phyloP scores from a whole-genome alignment of 2,888 invertebrate species.

The Lasius fuliginosus region DNA sequence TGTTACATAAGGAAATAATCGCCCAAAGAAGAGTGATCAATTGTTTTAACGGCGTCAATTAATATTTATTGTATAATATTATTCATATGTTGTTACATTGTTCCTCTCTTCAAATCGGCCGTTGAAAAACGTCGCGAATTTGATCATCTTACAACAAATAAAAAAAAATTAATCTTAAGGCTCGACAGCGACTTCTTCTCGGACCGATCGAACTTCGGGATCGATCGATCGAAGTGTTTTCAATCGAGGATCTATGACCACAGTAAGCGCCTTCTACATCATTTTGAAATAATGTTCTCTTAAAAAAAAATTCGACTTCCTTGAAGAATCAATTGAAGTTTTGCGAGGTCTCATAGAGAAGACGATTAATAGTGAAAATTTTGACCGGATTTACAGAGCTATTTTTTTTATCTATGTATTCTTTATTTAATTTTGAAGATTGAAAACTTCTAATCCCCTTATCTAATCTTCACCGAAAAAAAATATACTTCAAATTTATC shows the following conservation, averaged over 20 bases:
- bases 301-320: not conserved
- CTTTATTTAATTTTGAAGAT: not conserved
- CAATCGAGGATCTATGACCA: not conserved
- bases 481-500: not conserved
- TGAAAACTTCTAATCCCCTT: not conserved
- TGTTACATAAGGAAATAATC: constrained; percentile 4
- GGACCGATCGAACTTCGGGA: not conserved
- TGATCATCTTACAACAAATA: not conserved
- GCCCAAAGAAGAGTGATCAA: constrained; percentile 39
- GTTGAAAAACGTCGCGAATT: constrained; percentile 8
- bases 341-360: not conserved
- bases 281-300: not conserved
- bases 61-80: constrained; percentile 62
- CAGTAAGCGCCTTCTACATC: not conserved
- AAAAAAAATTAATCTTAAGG: not conserved
- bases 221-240: constrained; percentile 3
- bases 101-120: constrained; percentile 41
- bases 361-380: not conserved
- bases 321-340: not conserved
- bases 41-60: constrained; percentile 66
- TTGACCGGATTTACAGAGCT: not conserved
- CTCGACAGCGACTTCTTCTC: constrained; percentile 2
- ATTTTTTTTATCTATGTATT: not conserved
- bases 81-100: constrained; percentile 23
- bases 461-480: not conserved